Conservation (phyloP, 2,797 vertebrate genomes). For the Phaenicophaeus curvirostris region DNA sequence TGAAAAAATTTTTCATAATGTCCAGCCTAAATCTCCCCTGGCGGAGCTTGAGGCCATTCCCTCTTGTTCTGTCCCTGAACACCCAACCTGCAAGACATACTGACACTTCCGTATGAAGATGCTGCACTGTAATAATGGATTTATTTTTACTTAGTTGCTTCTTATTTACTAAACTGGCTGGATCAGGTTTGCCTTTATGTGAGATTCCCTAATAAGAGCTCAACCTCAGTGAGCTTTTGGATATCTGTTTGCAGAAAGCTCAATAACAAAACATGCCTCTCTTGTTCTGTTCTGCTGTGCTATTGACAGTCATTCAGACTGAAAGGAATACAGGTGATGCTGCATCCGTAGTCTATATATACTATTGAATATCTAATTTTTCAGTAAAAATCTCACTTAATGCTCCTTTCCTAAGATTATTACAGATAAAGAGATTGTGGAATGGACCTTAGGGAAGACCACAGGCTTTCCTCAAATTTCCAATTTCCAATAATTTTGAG, state of each 20-base stretch:
- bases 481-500: neutral
- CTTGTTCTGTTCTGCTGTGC: neutral
- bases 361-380: neutral
- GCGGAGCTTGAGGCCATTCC: no score
- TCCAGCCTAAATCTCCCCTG: no score
- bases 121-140: conserved; percentile 58
- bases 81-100: conserved; percentile 78
- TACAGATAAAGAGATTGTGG: neutral
- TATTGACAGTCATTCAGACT: neutral
- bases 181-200: neutral
- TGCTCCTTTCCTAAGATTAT: neutral
- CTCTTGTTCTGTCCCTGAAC: no score
- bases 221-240: neutral
- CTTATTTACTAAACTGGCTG: neutral
- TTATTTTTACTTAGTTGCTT: neutral
- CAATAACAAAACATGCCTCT: neutral
- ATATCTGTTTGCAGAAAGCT: neutral
- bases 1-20: no score
- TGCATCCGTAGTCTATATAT: neutral
- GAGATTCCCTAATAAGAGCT: neutral
- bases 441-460: neutral
- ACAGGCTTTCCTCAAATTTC: neutral
- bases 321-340: neutral
- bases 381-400: neutral
- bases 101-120: conserved; percentile 74